Evolutionary conservation across 35 echinoderm and acorn worm genomes (phyloP).

Genomic region (Anneissia japonica): DNA sequence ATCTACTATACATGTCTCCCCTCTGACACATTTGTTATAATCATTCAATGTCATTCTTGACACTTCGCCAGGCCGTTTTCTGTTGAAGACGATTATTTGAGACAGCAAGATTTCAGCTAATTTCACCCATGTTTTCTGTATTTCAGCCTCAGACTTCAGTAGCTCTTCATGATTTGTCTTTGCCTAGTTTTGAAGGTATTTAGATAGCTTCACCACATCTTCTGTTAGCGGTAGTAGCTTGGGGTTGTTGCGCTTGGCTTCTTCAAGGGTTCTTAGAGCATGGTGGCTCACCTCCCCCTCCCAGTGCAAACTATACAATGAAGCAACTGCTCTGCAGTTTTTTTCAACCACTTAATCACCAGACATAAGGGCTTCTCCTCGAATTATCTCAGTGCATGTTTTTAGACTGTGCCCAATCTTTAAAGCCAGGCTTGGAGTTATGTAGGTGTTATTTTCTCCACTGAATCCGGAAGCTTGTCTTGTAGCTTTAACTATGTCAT

Average conservation of each 20-base stretch:
- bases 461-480: slow-evolving; percentile 10
- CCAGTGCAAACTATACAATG: too few relatives aligned
- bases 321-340: too few relatives aligned
- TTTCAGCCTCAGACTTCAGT: slow-evolving; percentile 31
- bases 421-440: slow-evolving; percentile 18
- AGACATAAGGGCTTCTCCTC: too few relatives aligned
- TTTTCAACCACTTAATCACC: too few relatives aligned
- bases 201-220: slow-evolving; percentile 65
- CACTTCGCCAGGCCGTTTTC: slow-evolving; percentile 61
- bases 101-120: slow-evolving; percentile 10
- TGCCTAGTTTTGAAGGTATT: too few relatives aligned
- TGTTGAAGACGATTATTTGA: slow-evolving; percentile 54
- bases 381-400: too few relatives aligned
- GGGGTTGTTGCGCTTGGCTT: slow-evolving; percentile 54
- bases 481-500: slow-evolving; percentile 5
- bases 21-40: slow-evolving; percentile 46
- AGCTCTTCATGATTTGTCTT: too few relatives aligned
- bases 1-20: neutral
- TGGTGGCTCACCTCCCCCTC: slow-evolving; percentile 32
- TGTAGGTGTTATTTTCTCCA: slow-evolving; percentile 9
- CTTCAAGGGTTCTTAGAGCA: slow-evolving; percentile 54
- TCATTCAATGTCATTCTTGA: slow-evolving; percentile 43
- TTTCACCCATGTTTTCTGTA: too few relatives aligned
- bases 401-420: slow-evolving; percentile 22
- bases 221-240: slow-evolving; percentile 54